A percentile compares a stretch with the other conserved stretches of the same genome.
phyloP scores from a whole-genome alignment of 2,113 vertebrate species.

The Urocolius indicus region DNA sequence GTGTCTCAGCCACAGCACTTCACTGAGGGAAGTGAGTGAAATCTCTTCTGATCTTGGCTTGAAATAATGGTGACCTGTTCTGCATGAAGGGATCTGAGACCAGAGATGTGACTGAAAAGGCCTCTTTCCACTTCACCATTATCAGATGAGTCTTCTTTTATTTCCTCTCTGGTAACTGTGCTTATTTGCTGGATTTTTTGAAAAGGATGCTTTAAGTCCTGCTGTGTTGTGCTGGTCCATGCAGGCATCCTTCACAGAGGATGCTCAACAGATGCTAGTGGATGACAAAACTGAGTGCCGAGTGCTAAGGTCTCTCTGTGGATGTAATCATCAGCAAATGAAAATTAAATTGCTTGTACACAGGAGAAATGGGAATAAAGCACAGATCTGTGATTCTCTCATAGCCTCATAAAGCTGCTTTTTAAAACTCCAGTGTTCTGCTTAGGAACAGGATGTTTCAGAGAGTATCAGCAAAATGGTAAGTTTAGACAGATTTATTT shows the following conservation, averaged over 20 bases:
- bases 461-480: background rate
- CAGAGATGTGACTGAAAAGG: accelerated
- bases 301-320: background rate
- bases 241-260: background rate
- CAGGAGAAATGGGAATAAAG: background rate
- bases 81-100: background rate
- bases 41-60: background rate
- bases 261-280: accelerated
- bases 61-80: background rate
- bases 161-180: background rate
- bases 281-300: background rate
- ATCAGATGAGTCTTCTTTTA: background rate
- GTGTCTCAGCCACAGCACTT: background rate
- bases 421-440: background rate
- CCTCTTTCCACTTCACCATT: accelerated
- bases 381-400: background rate
- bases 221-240: accelerated
- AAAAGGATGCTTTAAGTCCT: background rate
- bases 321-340: background rate
- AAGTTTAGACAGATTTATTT: constrained; percentile 49
- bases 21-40: background rate
- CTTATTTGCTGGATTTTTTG: accelerated
- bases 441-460: constrained; percentile 36
- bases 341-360: background rate
- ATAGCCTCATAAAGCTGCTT: background rate